These are phyloP conservation scores for Lerema accius DNA, from an alignment of 1,140 invertebrate species.

Conservation along the genomic window DNA sequence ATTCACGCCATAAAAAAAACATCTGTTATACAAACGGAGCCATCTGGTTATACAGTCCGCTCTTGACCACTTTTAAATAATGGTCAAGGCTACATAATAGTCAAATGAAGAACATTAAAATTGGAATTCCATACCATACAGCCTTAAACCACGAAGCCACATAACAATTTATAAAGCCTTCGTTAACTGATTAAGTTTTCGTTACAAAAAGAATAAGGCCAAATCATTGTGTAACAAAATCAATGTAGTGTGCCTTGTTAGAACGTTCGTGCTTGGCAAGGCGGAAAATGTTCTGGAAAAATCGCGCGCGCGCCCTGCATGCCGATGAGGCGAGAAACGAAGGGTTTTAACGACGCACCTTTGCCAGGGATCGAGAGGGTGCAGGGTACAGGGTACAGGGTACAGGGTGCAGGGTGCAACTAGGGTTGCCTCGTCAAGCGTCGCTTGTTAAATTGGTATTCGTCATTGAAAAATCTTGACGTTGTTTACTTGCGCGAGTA, in stretches of 20 bases:
- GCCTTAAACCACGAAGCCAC: too few relatives aligned
- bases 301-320: slow-evolving; percentile 15
- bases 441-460: slow-evolving; percentile 19
- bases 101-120: too few relatives aligned
- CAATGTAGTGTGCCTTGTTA: slow-evolving; percentile 23
- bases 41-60: too few relatives aligned
- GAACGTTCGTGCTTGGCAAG: background rate
- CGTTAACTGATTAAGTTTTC: background rate
- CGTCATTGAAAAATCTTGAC: slow-evolving; percentile 8
- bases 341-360: slow-evolving; percentile 11
- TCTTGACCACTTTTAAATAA: too few relatives aligned
- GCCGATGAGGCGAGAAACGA: slow-evolving; percentile 12
- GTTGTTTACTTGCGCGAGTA: background rate
- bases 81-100: too few relatives aligned
- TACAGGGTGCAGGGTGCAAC: too few relatives aligned
- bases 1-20: too few relatives aligned
- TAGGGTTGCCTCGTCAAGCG: slow-evolving; percentile 11
- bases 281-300: slow-evolving; percentile 20
- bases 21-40: too few relatives aligned
- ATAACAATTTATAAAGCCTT: background rate
- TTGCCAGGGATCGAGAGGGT: background rate
- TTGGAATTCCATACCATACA: too few relatives aligned
- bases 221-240: background rate
- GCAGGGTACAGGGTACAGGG: too few relatives aligned
- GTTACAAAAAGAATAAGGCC: background rate